Evolutionary conservation across 2,113 vertebrate genomes (phyloP).

Genomic region (Sebastes fasciatus): DNA sequence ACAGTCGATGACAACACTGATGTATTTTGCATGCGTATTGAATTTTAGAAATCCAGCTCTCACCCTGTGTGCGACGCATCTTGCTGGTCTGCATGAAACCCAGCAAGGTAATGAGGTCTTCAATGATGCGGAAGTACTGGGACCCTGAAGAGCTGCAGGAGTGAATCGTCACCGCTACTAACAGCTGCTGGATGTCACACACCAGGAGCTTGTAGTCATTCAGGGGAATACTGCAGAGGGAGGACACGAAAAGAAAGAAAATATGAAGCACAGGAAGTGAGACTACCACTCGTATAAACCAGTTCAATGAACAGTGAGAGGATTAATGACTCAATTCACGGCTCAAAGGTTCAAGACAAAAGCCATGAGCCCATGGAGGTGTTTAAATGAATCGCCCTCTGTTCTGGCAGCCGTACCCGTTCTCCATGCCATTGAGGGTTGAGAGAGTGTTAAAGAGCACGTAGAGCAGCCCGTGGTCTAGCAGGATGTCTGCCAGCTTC

Average conservation of each 20-base stretch:
- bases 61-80: constrained; percentile 92
- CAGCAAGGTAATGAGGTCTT: constrained; percentile 96
- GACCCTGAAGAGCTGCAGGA: constrained; percentile 97
- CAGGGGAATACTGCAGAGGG: constrained; percentile 87
- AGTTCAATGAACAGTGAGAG: constrained; percentile 45
- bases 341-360: constrained; percentile 49
- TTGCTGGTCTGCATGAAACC: constrained; percentile 96
- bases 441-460: constrained; percentile 95
- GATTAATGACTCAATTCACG: constrained; percentile 63
- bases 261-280: constrained; percentile 36
- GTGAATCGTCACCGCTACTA: constrained; percentile 95
- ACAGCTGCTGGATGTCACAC: constrained; percentile 95
- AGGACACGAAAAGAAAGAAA: constrained; percentile 22
- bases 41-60: constrained; percentile 59
- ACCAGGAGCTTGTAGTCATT: constrained; percentile 94
- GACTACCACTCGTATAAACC: neutral
- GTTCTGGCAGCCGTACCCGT: constrained; percentile 85
- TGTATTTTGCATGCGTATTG: constrained; percentile 33
- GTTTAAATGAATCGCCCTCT: constrained; percentile 35
- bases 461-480: constrained; percentile 96
- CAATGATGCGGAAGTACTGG: constrained; percentile 98
- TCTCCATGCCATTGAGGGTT: constrained; percentile 94
- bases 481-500: constrained; percentile 94
- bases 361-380: constrained; percentile 17
- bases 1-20: constrained; percentile 33